phyloP scores from a whole-genome alignment of 2,888 invertebrate genomes.

The Aphrophora alni region DNA sequence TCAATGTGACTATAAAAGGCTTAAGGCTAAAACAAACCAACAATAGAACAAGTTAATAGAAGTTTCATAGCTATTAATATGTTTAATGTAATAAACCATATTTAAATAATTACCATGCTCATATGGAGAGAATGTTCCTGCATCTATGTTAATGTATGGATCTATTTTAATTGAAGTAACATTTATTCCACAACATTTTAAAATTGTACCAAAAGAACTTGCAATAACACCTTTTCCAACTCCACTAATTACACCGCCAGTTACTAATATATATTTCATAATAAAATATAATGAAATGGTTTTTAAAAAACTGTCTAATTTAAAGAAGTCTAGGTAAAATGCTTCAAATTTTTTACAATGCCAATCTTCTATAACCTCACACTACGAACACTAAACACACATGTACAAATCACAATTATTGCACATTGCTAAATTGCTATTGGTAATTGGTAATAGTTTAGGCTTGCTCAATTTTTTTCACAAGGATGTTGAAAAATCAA shows the following conservation, averaged over 20 bases:
- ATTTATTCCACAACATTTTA: slow-evolving; percentile 93
- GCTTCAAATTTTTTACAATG: too few species aligned
- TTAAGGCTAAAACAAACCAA: too few species aligned
- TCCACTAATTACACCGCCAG: slow-evolving; percentile 99
- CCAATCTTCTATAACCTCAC: background rate
- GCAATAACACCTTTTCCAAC: slow-evolving; percentile 97
- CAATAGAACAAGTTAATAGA: too few species aligned
- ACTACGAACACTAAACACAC: background rate
- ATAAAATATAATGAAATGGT: slow-evolving; percentile 47
- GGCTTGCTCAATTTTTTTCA: too few species aligned
- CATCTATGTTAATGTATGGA: slow-evolving; percentile 99
- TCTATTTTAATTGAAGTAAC: slow-evolving; percentile 99
- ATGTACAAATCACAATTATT: too few species aligned
- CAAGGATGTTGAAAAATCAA: background rate
- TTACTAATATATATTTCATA: slow-evolving; percentile 98
- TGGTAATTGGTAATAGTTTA: too few species aligned
- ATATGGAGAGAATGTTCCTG: slow-evolving; percentile 98
- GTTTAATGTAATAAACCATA: too few species aligned
- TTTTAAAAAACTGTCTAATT: too few species aligned
- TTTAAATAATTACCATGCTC: slow-evolving; percentile 83
- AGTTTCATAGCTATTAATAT: too few species aligned
- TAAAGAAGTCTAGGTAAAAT: too few species aligned
- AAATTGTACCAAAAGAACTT: slow-evolving; percentile 92
- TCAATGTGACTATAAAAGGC: too few species aligned
- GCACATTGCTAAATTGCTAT: background rate